A percentile compares a stretch with the other conserved stretches of the same genome.
phyloP scores from a whole-genome alignment of 2,888 invertebrate genomes.

The Drosophila prolongata region DNA sequence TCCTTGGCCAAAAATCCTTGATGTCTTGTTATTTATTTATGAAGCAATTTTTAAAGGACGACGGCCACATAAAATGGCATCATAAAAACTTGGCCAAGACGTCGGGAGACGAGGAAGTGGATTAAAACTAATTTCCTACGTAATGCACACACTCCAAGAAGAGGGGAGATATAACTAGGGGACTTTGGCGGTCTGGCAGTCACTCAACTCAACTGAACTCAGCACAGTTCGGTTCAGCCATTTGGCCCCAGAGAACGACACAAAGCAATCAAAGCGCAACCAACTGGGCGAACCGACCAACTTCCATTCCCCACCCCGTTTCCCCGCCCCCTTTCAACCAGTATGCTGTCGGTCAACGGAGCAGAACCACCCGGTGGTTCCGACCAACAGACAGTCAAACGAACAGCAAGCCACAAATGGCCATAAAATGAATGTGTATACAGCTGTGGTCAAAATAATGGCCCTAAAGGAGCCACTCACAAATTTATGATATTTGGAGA shows the following conservation, averaged over 20 bases:
- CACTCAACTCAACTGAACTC: slow-evolving; percentile 34
- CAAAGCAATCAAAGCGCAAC: slow-evolving; percentile 71
- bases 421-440: slow-evolving; percentile 60
- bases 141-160: slow-evolving; percentile 45
- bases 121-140: slow-evolving; percentile 77
- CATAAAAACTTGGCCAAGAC: slow-evolving; percentile 42
- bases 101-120: slow-evolving; percentile 53
- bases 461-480: neutral
- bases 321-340: neutral
- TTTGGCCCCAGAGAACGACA: slow-evolving; percentile 59
- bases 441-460: slow-evolving; percentile 21
- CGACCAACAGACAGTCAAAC: slow-evolving; percentile 38
- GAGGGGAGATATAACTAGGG: slow-evolving; percentile 10
- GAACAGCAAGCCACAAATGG: slow-evolving; percentile 52
- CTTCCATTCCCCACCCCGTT: slow-evolving; percentile 15
- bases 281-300: slow-evolving; percentile 57
- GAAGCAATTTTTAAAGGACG: slow-evolving; percentile 61
- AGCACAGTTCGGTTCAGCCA: slow-evolving; percentile 26
- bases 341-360: slow-evolving; percentile 56
- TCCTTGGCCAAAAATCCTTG: slow-evolving; percentile 18
- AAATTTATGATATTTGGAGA: neutral
- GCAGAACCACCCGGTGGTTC: slow-evolving; percentile 54
- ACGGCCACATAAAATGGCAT: slow-evolving; percentile 30
- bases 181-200: slow-evolving; percentile 24
- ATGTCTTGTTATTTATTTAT: slow-evolving; percentile 69